Evolutionary conservation across 2,797 vertebrate species (phyloP), one percentile per base, ranked within the genome.

Genomic region (Helarctos malayanus): DNA sequence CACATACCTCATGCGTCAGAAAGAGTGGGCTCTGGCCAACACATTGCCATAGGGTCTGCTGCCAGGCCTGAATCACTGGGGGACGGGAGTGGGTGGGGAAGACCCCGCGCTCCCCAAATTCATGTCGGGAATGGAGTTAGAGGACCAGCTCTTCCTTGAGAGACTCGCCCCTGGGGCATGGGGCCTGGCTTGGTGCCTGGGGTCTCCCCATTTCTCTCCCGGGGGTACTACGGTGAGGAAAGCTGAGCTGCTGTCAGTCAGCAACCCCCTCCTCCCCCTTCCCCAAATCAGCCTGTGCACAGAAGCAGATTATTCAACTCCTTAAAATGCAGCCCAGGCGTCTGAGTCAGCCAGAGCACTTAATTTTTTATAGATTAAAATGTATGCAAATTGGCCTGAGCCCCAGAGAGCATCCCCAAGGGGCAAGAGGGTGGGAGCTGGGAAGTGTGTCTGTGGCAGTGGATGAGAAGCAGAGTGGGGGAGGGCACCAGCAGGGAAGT

Each of bases 331-430:
- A 98, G 98, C 98, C 98, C 97, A 98, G 98, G 98, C 98, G 5
- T 98, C 98, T 98, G 98, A 99, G 98, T 99, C 98, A 99, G 98
- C 97, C 14, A 87, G 98, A 98, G 98, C 98, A 98, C 98, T 99
- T 99, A 98, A 99, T 99, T 99, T 99, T 99, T 99, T 99, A 98
- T 98, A 99, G 98, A 99, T 99, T 98, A 99, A 98, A 99, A 99
- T 98, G 98, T 99, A 98, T 98, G 98, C 98, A 99, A 98, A 99
- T 98, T 98, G 98, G 98, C 98, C 98, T 96, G 96, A 98, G 98
- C 98, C 98, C 98, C 98, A 98, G 98, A 98, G 98, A 98, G 98
- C 98, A 98, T 98, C 98, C 98, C 98, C 96, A 98, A 98, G 98
- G 98, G 98, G 98, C 95, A 94, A 98, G 94, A 98, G 98, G 98